phyloP scores from a whole-genome alignment of 1,140 invertebrate species.

The honey bee (Apis mellifera) region DNA sequence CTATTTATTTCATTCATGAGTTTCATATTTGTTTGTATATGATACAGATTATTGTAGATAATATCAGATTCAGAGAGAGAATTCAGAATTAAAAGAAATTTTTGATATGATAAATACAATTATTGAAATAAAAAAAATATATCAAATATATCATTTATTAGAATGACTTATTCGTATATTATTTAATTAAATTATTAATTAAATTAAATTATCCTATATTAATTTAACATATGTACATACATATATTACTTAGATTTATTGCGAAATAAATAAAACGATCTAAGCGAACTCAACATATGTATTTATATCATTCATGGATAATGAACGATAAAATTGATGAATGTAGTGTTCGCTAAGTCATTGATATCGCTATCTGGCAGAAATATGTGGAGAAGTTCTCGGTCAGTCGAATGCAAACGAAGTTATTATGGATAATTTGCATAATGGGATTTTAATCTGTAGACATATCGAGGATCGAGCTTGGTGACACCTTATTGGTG shows the following conservation, averaged over 20 bases:
- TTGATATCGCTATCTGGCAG: conserved; percentile 1
- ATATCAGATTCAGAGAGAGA: no score
- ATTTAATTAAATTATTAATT: no score
- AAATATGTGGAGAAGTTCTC: conserved; percentile 13
- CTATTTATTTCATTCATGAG: no score
- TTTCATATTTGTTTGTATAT: no score
- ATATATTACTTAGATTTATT: not conserved
- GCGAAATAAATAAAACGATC: not conserved
- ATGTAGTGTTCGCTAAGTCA: not conserved
- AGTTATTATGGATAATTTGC: conserved; percentile 14
- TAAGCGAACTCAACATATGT: not conserved
- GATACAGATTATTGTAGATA: no score
- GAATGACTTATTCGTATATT: no score
- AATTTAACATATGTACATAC: not conserved
- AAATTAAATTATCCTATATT: no score
- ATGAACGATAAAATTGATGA: conserved; percentile 20
- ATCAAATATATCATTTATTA: not conserved
- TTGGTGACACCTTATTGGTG: conserved; percentile 6
- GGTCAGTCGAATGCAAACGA: conserved; percentile 13
- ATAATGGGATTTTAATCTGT: conserved; percentile 38
- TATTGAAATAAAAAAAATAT: no score
- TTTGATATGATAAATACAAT: no score
- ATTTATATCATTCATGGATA: not conserved
- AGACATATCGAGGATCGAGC: not conserved
- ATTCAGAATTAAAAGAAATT: no score